Base-by-base conservation (phyloP, 1,140 invertebrate species). In the Plectus sambesii region DNA sequence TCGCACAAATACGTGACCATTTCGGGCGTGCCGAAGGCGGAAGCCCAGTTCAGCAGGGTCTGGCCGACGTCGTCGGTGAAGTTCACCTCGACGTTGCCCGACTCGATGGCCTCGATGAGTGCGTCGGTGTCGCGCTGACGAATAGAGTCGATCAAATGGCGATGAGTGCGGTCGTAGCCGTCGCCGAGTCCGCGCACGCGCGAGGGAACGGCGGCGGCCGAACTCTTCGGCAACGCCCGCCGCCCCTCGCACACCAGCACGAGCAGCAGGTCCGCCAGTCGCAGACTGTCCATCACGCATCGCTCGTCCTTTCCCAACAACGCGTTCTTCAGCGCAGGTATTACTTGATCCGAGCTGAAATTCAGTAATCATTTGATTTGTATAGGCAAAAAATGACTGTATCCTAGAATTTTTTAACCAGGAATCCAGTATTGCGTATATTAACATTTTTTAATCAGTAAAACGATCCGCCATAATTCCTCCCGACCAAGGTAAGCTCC, bases 41-140 rank as follows among this genome's bases (percentile, higher is more conserved):
- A 89, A 0, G 90, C 90, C 93, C 93, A 99, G 72, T 99, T 99
- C 8, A 97, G 73, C 33, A 99, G 74, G 1, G 93, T 97, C 70
- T 99, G 93, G 0, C 93, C 93, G 6, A 98, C 93, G 74, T 99
- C 93, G 72, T 98, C 93, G 79, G 93, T 96, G 68, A 94, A 97
- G 74, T 99, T 98, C 0, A 97, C 89, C 72, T 97, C 92, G 56
- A 96, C 62, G 53, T 82, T 82, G 58, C 89, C 88, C 56, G 81
- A 83, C 67, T 90, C 85, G 23, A 97, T 87, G 12, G 90, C 86
- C 62, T 97, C 87, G 49, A 97, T 84, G 0, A 98, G 73, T 1
- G 90, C 92, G 71, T 97, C 90, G 0, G 90, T 96, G 69, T 98
- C 93, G 74, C 96, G 94, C 35, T 86, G 89, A 23, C 93, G 78